Percentiles rank a stretch among this genome's conserved stretches.
Evolutionary conservation across 1,140 invertebrate species (phyloP).

Genomic region (Steinernema feltiae): DNA sequence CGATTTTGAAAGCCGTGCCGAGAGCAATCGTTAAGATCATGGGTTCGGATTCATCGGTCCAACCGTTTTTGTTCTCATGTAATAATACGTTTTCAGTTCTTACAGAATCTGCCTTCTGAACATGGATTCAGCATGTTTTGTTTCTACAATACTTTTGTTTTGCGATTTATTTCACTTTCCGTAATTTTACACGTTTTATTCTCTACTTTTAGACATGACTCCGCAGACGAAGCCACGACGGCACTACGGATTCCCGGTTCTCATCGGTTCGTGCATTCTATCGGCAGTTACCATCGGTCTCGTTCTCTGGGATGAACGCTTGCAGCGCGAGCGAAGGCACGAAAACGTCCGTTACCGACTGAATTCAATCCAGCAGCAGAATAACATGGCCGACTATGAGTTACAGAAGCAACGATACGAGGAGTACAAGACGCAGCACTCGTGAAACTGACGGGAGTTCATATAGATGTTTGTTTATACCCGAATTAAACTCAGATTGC

Average conservation of each 20-base stretch:
- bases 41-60: too few relatives aligned
- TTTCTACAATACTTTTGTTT: too few relatives aligned
- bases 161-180: background rate
- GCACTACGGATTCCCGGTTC: conserved; percentile 28
- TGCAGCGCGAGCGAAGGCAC: conserved; percentile 44
- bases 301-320: conserved; percentile 46
- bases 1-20: too few relatives aligned
- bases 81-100: too few relatives aligned
- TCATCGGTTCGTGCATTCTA: conserved; percentile 43
- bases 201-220: background rate
- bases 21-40: too few relatives aligned
- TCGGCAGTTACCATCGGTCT: conserved; percentile 40
- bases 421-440: conserved; percentile 34
- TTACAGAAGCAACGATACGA: conserved; percentile 35
- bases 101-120: too few relatives aligned
- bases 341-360: conserved; percentile 42
- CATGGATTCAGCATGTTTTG: too few relatives aligned
- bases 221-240: background rate
- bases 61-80: too few relatives aligned
- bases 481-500: background rate
- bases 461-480: conserved; percentile 9
- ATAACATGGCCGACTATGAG: conserved; percentile 52
- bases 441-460: too few relatives aligned
- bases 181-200: too few relatives aligned
- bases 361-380: conserved; percentile 41